Evolutionary conservation across 2,113 vertebrate species (phyloP).

Genomic region (Charadrius vociferus): DNA sequence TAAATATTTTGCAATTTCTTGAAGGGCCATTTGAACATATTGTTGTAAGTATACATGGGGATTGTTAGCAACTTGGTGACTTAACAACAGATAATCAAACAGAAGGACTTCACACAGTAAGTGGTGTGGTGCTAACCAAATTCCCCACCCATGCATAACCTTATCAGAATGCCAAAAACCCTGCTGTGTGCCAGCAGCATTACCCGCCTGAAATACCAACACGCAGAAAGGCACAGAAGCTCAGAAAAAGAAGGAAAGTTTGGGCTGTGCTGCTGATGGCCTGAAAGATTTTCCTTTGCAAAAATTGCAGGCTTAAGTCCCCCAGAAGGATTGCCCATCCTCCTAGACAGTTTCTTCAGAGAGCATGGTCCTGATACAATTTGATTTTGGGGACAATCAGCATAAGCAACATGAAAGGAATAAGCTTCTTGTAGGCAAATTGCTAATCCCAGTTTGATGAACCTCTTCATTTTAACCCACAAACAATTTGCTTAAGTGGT

Average conservation of each 20-base stretch:
- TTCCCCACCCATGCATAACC: neutral
- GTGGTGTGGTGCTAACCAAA: neutral
- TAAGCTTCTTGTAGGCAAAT: neutral
- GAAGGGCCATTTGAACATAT: neutral
- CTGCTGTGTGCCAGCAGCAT: neutral
- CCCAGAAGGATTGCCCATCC: neutral
- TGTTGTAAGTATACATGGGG: neutral
- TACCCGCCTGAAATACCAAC: neutral
- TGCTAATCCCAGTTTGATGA: neutral
- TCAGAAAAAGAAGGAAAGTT: neutral
- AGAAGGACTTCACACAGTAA: neutral
- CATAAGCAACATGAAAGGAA: neutral
- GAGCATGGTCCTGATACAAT: neutral
- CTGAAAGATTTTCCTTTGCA: neutral
- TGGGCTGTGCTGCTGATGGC: neutral
- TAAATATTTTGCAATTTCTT: constrained; percentile 2
- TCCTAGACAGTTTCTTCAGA: neutral
- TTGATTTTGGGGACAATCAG: neutral
- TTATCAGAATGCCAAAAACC: neutral
- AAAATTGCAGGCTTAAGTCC: neutral
- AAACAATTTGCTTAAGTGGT: neutral
- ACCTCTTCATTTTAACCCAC: neutral
- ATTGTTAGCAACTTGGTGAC: neutral
- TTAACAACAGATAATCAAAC: neutral
- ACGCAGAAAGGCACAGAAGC: neutral